Evolutionary conservation across 2,888 invertebrate species (phyloP).

Genomic region (Plagodis pulveraria): DNA sequence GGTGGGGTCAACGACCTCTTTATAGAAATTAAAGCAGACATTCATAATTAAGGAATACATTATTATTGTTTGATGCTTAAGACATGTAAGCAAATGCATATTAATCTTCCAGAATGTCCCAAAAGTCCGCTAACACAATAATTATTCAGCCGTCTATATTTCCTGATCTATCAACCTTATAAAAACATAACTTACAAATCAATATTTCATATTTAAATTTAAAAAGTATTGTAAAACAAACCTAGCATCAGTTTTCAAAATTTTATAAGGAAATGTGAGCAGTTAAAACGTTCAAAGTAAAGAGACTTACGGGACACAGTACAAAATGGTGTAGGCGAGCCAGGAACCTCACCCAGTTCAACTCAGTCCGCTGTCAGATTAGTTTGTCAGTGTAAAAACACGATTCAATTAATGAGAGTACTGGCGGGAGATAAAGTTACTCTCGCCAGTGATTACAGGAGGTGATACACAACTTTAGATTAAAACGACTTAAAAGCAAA

Average conservation of each 20-base stretch:
- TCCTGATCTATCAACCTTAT: no score
- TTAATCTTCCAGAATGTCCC: conserved; percentile 21
- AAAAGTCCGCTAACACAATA: conserved; percentile 3
- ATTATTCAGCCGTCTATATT: neutral
- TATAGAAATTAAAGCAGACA: conserved; percentile 20
- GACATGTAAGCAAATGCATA: conserved; percentile 1
- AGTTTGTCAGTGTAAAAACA: conserved; percentile 30
- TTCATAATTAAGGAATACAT: conserved; percentile 31
- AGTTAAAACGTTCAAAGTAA: neutral
- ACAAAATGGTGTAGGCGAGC: conserved; percentile 13
- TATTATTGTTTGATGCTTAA: conserved; percentile 27
- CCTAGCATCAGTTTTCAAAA: neutral
- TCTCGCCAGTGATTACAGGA: neutral
- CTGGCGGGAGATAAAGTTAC: conserved; percentile 9
- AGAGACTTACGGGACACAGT: conserved; percentile 9
- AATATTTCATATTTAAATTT: neutral
- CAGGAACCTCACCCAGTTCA: conserved; percentile 15
- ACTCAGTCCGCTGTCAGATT: conserved; percentile 21
- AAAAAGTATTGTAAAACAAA: neutral
- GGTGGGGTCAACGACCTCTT: conserved; percentile 24
- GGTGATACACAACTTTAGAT: neutral
- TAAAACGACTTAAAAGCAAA: no score
- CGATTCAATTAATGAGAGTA: conserved; percentile 24
- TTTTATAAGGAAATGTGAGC: neutral
- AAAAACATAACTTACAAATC: neutral